A percentile compares a stretch with the other conserved stretches of the same genome.
phyloP scores from a whole-genome alignment of 2,888 invertebrate genomes.

The Thelaira solivaga region DNA sequence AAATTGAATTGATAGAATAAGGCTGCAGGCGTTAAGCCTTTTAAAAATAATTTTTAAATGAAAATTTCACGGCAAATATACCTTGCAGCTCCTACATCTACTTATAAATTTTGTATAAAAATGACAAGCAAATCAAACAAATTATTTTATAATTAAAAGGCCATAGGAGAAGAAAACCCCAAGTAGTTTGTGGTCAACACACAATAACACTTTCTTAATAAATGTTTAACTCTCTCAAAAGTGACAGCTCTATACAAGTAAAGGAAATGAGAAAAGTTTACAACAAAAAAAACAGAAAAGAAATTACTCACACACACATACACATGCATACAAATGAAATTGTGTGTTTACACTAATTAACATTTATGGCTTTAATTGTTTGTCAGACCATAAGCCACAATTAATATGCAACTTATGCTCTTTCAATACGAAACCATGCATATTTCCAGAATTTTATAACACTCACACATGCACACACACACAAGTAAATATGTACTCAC shows the following conservation, averaged over 20 bases:
- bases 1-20: no score
- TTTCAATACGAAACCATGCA: not conserved
- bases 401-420: conserved; percentile 40
- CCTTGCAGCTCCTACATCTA: no score
- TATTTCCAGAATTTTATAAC: not conserved
- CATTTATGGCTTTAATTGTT: conserved; percentile 39
- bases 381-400: conserved; percentile 53
- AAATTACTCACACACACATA: no score
- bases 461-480: not conserved
- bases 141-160: no score
- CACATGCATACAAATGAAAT: no score
- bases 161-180: not conserved
- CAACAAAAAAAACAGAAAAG: not conserved
- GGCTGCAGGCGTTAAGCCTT: no score
- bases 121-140: no score
- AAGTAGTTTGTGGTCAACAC: not conserved
- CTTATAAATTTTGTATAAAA: no score
- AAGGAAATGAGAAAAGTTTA: not conserved
- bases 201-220: not conserved
- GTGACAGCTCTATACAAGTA: not conserved
- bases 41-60: no score
- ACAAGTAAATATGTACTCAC: no score
- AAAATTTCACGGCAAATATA: no score
- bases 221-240: not conserved
- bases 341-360: conserved; percentile 41